A percentile compares a stretch with the other conserved stretches of the same genome.
phyloP scores from a whole-genome alignment of 2,888 invertebrate genomes.

The Melanostoma mellinum region DNA sequence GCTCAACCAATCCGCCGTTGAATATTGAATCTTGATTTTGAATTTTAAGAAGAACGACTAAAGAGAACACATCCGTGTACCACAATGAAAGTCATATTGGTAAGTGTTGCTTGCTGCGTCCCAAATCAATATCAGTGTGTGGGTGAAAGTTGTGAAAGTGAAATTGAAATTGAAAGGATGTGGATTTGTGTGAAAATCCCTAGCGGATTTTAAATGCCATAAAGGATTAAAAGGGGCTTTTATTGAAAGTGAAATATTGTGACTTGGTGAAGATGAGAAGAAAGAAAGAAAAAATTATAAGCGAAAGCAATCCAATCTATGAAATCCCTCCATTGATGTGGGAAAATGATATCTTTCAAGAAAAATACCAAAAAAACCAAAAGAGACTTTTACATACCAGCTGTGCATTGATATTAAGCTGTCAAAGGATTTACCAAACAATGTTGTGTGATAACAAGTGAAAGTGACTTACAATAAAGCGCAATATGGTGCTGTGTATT shows the following conservation, averaged over 20 bases:
- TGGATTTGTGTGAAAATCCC: constrained; percentile 30
- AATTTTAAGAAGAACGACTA: constrained; percentile 14
- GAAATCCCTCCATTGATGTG: constrained; percentile 39
- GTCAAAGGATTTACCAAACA: constrained; percentile 11
- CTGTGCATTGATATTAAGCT: constrained; percentile 27
- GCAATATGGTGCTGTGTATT: constrained; percentile 8
- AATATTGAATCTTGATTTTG: constrained; percentile 28
- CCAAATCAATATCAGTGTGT: not conserved
- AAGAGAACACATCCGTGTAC: constrained; percentile 12
- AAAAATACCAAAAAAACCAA: not conserved
- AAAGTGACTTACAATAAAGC: constrained; percentile 31
- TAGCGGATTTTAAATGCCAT: constrained; percentile 8
- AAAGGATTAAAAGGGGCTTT: constrained; percentile 45
- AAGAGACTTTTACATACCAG: not conserved
- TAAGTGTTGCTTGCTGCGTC: constrained; percentile 36
- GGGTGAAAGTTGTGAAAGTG: constrained; percentile 37
- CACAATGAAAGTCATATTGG: constrained; percentile 68
- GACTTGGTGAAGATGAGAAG: not conserved
- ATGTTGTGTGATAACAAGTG: constrained; percentile 12
- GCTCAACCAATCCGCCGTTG: constrained; percentile 40
- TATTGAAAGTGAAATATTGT: constrained; percentile 46
- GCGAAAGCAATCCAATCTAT: constrained; percentile 40
- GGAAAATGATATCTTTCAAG: constrained; percentile 28
- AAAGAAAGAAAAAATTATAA: constrained; percentile 12
- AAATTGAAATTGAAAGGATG: constrained; percentile 39